These are phyloP conservation scores for Caenorhabditis sp. DNA, from an alignment of 2,888 invertebrate species.

Conservation along the genomic window DNA sequence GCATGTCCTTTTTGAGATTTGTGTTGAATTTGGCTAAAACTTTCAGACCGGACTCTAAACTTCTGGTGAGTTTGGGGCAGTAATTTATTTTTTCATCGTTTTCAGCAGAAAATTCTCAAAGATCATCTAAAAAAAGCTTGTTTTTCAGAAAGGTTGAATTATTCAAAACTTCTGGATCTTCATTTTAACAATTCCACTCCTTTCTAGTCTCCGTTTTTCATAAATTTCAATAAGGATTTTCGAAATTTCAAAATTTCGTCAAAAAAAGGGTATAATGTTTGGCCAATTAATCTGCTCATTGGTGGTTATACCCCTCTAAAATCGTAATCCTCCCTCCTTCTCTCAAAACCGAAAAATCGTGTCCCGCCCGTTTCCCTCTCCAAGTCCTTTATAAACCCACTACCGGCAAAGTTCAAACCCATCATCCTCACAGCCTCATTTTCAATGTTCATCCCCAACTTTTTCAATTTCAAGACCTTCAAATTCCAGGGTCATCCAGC, in stretches of 20 bases:
- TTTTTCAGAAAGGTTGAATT: not conserved
- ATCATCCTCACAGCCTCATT: not conserved
- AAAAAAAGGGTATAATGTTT: constrained; percentile 10
- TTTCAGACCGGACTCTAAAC: too few species aligned
- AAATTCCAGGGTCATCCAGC: not conserved
- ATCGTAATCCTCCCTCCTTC: not conserved
- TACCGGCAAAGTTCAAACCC: too few species aligned
- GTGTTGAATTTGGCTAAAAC: too few species aligned
- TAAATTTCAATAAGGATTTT: not conserved
- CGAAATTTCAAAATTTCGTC: not conserved
- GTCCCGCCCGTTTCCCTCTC: not conserved
- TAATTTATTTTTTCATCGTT: too few species aligned
- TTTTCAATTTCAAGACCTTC: not conserved
- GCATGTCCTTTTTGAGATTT: too few species aligned
- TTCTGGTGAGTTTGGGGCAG: too few species aligned
- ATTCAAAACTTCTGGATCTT: not conserved
- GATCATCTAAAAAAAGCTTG: too few species aligned
- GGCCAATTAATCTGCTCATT: constrained; percentile 41
- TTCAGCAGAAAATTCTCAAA: too few species aligned
- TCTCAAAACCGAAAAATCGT: not conserved
- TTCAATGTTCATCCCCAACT: not conserved
- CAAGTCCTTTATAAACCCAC: too few species aligned
- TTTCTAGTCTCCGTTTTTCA: too few species aligned
- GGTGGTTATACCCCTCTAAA: constrained; percentile 4
- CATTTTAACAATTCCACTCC: not conserved